Evolutionary conservation across 2,888 invertebrate genomes (phyloP), one percentile per base, ranked within the genome.

Genomic region (Anaspis maculata): DNA sequence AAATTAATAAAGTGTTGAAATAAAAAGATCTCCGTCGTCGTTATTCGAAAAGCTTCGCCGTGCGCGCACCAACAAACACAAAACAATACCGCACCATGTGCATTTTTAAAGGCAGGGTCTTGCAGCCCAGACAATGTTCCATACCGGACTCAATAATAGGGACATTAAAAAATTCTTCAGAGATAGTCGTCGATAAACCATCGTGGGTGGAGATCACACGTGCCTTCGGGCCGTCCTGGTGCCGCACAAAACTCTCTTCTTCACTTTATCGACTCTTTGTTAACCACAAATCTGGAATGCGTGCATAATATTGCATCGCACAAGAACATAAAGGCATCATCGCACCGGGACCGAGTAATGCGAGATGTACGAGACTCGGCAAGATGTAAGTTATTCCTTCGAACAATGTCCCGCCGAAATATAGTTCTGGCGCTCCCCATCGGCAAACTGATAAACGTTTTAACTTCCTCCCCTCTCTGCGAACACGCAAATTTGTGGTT

Each of bases 121-220:
- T n/a, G n/a, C 19, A 9, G 19, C 37, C 31, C 27, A 37, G 37
- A 37, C 37, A 37, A 37, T 36, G 34, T 34, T 29, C 28, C 30
- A 30, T 35, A 32, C 37, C 32, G 28, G 31, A 5, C 32, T 44
- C 45, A 46, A 53, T 61, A 60, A 61, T 59, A 56, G 57, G 57
- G 51, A 55, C 56, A 61, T 62, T 61, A 61, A 61, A 61, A 61
- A 59, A 62, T 61, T 60, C 60, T 51, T 43, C 36, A 56, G 57
- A 58, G 58, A 48, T 24, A 45, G n/a, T 45, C 48, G 38, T 49
- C 52, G 59, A 59, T 58, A 59, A 54, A 39, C 44, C 49, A n/a
- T 47, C 48, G 55, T 59, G 56, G 57, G 57, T 56, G 57, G 54
- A 50, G 48, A 51, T 54, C 53, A 54, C 53, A 54, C 56, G 53